These are phyloP conservation scores for Xestia c-nigrum DNA, from an alignment of 2,888 invertebrate species.

Conservation along the genomic window DNA sequence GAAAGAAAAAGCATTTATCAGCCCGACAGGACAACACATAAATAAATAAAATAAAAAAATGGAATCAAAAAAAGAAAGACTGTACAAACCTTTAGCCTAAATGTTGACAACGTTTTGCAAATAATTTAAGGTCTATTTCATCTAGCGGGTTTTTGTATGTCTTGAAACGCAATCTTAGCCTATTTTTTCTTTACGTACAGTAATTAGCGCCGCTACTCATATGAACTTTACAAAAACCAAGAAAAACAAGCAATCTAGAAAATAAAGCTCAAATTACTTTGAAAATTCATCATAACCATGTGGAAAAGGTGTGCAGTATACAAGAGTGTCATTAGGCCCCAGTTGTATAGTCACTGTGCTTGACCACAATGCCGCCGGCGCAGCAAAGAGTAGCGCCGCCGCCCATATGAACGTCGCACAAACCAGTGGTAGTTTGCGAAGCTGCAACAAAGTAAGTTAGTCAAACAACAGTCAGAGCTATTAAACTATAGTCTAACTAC, in stretches of 20 bases:
- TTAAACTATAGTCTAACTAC: slow-evolving; percentile 23
- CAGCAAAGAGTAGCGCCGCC: slow-evolving; percentile 93
- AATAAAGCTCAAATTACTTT: slow-evolving; percentile 82
- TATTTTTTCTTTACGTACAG: no score
- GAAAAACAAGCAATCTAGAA: not conserved
- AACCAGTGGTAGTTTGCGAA: slow-evolving; percentile 92
- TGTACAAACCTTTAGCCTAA: no score
- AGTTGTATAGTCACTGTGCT: slow-evolving; percentile 89
- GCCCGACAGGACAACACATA: no score
- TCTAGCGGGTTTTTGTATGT: no score
- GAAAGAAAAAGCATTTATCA: no score
- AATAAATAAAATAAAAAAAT: no score
- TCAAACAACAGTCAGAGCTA: slow-evolving; percentile 27
- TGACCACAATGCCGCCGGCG: slow-evolving; percentile 95
- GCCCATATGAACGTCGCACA: slow-evolving; percentile 96
- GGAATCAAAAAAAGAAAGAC: no score
- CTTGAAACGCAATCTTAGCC: no score
- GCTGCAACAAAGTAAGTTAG: slow-evolving; percentile 86
- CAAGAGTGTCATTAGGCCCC: slow-evolving; percentile 91
- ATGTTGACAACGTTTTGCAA: no score
- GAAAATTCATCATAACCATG: slow-evolving; percentile 87
- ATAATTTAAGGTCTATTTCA: no score
- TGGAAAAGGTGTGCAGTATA: slow-evolving; percentile 94
- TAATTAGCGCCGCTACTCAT: slow-evolving; percentile 94
- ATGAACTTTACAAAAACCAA: slow-evolving; percentile 92